Evolutionary conservation across 2,888 invertebrate species (phyloP), one percentile per base, ranked within the genome.

Genomic region (Fragum whitleyi): DNA sequence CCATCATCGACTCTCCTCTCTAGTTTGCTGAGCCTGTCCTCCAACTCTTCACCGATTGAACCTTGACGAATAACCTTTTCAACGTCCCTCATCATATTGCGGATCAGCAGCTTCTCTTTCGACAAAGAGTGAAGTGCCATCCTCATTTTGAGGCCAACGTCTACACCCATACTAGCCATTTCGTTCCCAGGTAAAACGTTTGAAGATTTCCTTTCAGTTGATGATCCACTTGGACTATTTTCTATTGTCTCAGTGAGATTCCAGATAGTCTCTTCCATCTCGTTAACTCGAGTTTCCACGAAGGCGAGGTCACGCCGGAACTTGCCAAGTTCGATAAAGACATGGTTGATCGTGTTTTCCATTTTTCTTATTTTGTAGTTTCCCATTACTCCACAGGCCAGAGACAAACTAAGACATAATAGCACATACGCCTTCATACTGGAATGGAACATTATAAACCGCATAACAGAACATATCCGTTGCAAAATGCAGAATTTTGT

Each of bases 241-340:
- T 57, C 57, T 14, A 23, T 23, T 5, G 11, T 14, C 1, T 9
- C 57, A 5, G 57, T 26, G 2, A 57, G 9, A 23, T 57, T 57
- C 26, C 28, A 26, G 14, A 57, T 14, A 57, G 2, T 2, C 21
- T 57, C 57, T 14, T 57, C 57, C 14, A 57, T 7, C 19, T 57
- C 57, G 23, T 57, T 23, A 14, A 57, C n/a, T 57, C 57, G 21
- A 19, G 28, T 26, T 14, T 57, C 57, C 2, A 57, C 26, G n/a
- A 57, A 57, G 3, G 57, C 2, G 3, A 57, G 57, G 14, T 57
- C 57, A 1, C 57, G 21, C 14, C 57, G 21, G 14, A 57, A 57
- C n/a, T 57, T 57, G 23, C 57, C 57, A 6, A 57, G 9, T n/a
- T 57, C 57, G 28, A 23, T 57, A 26, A 57, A 57, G 57, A 57